Evolutionary conservation across 2,888 invertebrate species (phyloP).

Genomic region (Tinea trinotella): DNA sequence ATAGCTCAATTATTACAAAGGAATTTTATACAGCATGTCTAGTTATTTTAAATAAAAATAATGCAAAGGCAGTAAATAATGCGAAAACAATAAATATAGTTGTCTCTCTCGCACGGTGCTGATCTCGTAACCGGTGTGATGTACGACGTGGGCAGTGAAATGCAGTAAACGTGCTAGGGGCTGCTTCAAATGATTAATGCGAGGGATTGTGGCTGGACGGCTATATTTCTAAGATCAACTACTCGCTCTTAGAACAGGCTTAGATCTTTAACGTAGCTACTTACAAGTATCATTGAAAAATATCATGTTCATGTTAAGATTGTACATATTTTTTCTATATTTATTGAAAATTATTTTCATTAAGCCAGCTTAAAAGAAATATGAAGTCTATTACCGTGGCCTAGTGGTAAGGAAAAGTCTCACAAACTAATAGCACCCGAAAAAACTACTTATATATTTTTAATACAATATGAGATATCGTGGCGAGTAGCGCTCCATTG

Average conservation of each 20-base stretch:
- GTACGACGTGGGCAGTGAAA: slow-evolving; percentile 1
- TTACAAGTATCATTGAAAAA: neutral
- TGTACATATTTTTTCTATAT: no score
- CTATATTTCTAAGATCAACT: slow-evolving; percentile 12
- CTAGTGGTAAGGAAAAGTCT: no score
- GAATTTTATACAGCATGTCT: no score
- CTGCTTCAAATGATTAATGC: slow-evolving; percentile 7
- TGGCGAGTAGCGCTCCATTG: no score
- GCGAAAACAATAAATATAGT: neutral
- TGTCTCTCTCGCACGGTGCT: neutral
- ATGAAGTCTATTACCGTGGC: no score
- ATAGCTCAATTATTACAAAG: no score
- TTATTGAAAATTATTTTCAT: no score
- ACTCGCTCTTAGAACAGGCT: neutral
- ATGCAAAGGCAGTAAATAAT: neutral
- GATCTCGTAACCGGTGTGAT: neutral
- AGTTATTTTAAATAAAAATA: neutral
- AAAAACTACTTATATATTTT: no score
- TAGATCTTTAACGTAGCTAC: neutral
- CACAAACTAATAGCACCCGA: no score
- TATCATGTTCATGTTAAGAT: no score
- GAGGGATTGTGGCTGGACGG: slow-evolving; percentile 5
- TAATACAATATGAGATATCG: no score
- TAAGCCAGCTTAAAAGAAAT: no score
- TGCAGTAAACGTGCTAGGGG: neutral